Conservation (phyloP, 2,888 invertebrate genomes). For the Himalopsyche anomala region DNA sequence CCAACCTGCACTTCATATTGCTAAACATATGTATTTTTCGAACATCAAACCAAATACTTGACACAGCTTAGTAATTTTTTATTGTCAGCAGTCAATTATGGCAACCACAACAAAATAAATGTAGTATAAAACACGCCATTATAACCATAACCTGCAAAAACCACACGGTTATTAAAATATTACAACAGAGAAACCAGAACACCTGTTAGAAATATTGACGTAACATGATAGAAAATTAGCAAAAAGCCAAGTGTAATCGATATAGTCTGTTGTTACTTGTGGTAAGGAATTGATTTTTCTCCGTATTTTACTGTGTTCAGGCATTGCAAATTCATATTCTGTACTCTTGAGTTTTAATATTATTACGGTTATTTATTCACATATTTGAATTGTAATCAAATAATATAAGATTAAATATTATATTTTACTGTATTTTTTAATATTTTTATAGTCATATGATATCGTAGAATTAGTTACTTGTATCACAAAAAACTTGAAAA, state of each 20-base stretch:
- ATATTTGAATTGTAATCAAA: too few relatives aligned
- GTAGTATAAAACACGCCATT: not conserved
- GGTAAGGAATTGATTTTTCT: not conserved
- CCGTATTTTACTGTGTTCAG: too few relatives aligned
- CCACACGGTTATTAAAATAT: not conserved
- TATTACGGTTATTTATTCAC: too few relatives aligned
- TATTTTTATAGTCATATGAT: too few relatives aligned
- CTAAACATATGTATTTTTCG: too few relatives aligned
- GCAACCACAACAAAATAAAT: not conserved
- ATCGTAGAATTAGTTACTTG: too few relatives aligned
- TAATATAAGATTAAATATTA: too few relatives aligned
- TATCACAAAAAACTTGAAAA: too few relatives aligned
- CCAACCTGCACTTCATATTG: too few relatives aligned
- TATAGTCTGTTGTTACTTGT: not conserved
- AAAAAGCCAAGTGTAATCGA: not conserved
- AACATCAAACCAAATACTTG: not conserved
- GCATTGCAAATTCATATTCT: too few relatives aligned
- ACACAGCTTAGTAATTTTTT: not conserved
- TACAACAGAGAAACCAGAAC: not conserved
- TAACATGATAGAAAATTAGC: not conserved
- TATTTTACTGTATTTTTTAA: too few relatives aligned
- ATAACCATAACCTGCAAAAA: not conserved
- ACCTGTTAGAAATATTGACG: not conserved
- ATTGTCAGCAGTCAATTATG: constrained; percentile 7
- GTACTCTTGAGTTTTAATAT: too few relatives aligned